Percentiles rank a stretch among this genome's conserved stretches.
Conservation (phyloP, 2,888 invertebrate genomes). For the Drosophila mercatorum region DNA sequence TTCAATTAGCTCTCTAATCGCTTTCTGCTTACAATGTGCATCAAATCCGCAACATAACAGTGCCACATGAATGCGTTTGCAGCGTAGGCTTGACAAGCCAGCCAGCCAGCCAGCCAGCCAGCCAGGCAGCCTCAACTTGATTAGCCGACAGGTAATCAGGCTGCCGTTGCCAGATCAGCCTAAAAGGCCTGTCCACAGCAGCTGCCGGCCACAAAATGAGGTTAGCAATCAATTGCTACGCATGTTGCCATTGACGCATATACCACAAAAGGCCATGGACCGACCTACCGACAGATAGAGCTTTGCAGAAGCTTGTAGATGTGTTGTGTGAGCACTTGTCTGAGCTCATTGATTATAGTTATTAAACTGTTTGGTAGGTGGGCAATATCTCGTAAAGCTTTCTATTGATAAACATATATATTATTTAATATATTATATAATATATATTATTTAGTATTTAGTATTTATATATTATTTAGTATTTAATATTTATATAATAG, state of each 20-base stretch:
- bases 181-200: constrained; percentile 5
- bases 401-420: not conserved
- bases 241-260: constrained; percentile 46
- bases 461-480: not conserved
- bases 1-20: constrained; percentile 35
- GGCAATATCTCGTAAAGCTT: not conserved
- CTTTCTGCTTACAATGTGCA: constrained; percentile 2
- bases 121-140: constrained; percentile 27
- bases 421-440: not conserved
- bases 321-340: not conserved
- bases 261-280: constrained; percentile 47
- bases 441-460: no score
- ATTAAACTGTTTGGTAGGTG: not conserved
- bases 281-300: constrained; percentile 20
- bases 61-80: constrained; percentile 27
- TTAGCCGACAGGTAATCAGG: constrained; percentile 54
- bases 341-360: not conserved
- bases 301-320: not conserved
- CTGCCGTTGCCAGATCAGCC: constrained; percentile 8
- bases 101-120: not conserved
- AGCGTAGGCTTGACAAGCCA: not conserved
- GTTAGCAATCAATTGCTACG: constrained; percentile 63
- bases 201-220: constrained; percentile 29
- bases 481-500: not conserved
- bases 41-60: constrained; percentile 35